phyloP scores from a whole-genome alignment of 2,113 vertebrate species.

The Nipponia nippon region DNA sequence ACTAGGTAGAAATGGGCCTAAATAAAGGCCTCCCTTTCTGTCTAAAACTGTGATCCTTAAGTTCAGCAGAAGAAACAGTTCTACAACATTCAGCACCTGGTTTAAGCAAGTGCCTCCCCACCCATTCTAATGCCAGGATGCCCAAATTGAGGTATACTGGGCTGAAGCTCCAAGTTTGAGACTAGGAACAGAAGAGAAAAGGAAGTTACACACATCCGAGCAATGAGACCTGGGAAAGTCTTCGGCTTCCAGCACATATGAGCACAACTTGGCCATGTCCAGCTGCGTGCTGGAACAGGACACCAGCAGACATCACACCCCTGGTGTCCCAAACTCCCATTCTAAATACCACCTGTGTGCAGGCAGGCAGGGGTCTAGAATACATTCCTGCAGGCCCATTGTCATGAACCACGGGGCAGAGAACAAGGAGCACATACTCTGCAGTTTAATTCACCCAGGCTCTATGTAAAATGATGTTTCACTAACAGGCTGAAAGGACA shows the following conservation, averaged over 20 bases:
- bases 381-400: fast-evolving
- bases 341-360: neutral
- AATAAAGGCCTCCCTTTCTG: neutral
- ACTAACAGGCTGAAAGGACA: neutral
- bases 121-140: neutral
- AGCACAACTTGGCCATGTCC: neutral
- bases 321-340: neutral
- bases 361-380: neutral
- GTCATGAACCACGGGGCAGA: neutral
- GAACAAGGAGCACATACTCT: neutral
- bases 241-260: neutral
- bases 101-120: neutral
- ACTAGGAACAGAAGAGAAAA: neutral
- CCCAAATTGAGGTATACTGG: neutral
- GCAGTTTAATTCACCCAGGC: neutral
- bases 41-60: neutral
- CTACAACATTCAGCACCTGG: neutral
- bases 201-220: neutral
- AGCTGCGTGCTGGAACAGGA: neutral
- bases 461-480: neutral
- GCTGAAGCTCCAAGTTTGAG: neutral
- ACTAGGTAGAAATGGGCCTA: fast-evolving
- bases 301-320: neutral
- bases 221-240: fast-evolving
- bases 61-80: neutral